Base-by-base conservation (phyloP, 2,888 invertebrate species). In the Agriopis aurantiaria region DNA sequence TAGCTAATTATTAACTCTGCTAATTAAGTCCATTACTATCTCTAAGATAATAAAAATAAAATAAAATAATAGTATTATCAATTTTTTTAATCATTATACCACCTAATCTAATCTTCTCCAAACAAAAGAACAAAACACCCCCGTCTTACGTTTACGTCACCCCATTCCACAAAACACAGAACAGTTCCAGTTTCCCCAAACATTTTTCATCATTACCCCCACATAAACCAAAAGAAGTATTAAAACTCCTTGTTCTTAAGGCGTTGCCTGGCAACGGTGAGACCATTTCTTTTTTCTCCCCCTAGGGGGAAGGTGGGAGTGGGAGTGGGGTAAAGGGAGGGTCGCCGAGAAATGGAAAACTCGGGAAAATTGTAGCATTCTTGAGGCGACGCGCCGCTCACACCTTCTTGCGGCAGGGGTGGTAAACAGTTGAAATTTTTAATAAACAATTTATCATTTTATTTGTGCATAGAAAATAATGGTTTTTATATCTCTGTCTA, bases 281-380 rank as follows among this genome's bases (percentile, higher is more conserved):
- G 90, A 90, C 89, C 89, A 89, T 89, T 91, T 90, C 89, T 89
- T 91, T 91, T 89, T 88, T 85, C 86, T 78, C 84, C 84, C 76
- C 78, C 79, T 77, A 74, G 60, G 63, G 67, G 78, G 65, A 65
- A 68, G 69, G 46, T 11, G 33, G 60, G 17, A 33, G 63, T 71
- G 72, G 73, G 75, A 75, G 72, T 66, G 67, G 71, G 73, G 76
- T 69, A 76, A 78, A 82, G 85, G 83, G 85, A 82, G 84, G 88
- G 88, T 87, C 87, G 88, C 84, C 88, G 91, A 92, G 93, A 92
- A 93, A 93, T 93, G 94, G 94, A 94, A 94, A 94, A 94, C 94
- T 94, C 94, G 89, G 91, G 93, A 94, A 94, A 94, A 94, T 93
- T 94, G 94, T 94, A 94, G 94, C 94, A 94, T 94, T 94, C 94